Percentiles rank a stretch among this genome's conserved stretches.
Conservation (phyloP, 2,797 vertebrate species). For the Alauda arvensis region DNA sequence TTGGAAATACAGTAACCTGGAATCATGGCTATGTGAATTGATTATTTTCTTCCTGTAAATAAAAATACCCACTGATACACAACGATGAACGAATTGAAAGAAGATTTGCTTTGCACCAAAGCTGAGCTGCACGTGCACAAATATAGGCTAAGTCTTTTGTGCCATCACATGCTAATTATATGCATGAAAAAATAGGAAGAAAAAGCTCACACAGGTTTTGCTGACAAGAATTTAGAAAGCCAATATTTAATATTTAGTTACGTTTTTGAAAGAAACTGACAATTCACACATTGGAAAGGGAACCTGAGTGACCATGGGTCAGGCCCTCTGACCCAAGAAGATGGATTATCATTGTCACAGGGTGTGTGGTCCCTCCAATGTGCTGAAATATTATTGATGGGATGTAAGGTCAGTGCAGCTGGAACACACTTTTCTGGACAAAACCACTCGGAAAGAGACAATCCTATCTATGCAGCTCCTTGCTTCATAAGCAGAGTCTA, state of each 20-base stretch:
- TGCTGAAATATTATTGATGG: neutral
- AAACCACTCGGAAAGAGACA: neutral
- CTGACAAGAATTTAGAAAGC: neutral
- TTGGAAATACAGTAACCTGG: neutral
- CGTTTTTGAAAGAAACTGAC: neutral
- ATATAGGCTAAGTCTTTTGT: neutral
- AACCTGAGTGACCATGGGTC: neutral
- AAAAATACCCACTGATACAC: neutral
- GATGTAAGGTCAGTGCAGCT: neutral
- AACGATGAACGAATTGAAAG: neutral
- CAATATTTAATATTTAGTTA: neutral
- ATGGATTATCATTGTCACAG: neutral
- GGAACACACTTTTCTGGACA: neutral
- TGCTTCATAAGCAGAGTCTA: neutral
- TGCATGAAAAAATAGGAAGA: neutral
- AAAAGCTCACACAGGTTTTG: constrained; percentile 6
- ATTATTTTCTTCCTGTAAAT: neutral
- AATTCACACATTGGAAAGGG: neutral
- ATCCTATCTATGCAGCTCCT: neutral
- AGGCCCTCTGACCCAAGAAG: neutral
- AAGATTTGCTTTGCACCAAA: neutral
- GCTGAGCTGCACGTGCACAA: neutral
- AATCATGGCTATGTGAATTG: neutral
- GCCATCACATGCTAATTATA: neutral
- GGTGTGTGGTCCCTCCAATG: neutral